Evolutionary conservation across 2,113 vertebrate genomes (phyloP), one percentile per base, ranked within the genome.

Genomic region (Catagonus wagneri): DNA sequence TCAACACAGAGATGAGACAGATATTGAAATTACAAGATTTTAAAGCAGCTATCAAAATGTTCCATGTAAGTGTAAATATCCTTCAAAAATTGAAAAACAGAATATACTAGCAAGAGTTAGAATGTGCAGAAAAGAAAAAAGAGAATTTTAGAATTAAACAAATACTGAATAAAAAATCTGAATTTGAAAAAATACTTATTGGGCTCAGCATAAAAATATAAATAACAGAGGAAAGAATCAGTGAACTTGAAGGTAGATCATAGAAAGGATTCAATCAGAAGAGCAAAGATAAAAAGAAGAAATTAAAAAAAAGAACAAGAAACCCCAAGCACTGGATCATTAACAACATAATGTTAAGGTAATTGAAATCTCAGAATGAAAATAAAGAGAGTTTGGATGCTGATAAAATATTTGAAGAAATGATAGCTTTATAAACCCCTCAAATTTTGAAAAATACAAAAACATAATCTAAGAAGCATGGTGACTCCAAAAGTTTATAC

Each of bases 1-100:
- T 29, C 74, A 96, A 80, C 29, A 63, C 8, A 96, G 50, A 88
- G 2, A 83, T 89, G 27, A 92, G 36, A 52, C n/a, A 89, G 36
- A 94, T 32, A 6, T 76, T 81, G 32, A 15, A 69, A 56, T 71
- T 86, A 34, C 13, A 65, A 69, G 22, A 86, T 89, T 85, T 74
- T 81, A 76, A 92, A 96, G 7, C 13, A 90, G 13, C 16, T 58
- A 44, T 71, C 7, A 61, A 60, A 96, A 63, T 61, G 4, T 84
- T 81, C 34, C 23, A 17, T 76, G 6, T 13, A 44, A 75, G 56
- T 85, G 60, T 22, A 92, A 88, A 84, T 12, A 74, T 61, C 0
- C 0, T 84, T 92, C 25, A 83, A 34, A 44, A 90, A 20, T 7
- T 2, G 19, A 27, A 58, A 94, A 81, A 23, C 22, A 81, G 22